Base-by-base conservation (phyloP, 2,888 invertebrate species). In the Drosophila demipolita region DNA sequence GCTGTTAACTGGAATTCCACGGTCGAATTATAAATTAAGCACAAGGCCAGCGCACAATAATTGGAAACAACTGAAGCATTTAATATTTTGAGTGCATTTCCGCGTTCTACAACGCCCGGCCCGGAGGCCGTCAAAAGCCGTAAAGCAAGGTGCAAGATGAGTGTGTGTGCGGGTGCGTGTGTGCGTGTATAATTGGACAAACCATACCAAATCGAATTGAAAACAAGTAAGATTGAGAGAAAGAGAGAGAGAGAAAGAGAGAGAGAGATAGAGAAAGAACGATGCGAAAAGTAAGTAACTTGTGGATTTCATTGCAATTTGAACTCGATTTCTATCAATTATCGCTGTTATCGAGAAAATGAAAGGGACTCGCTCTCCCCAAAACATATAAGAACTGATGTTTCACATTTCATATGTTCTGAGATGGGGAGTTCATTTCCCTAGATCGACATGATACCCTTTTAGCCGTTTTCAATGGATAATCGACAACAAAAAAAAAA, bases 21-120 rank as follows among this genome's bases (percentile, higher is more conserved):
- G 33, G 60, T 45, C 72, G 80, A 64, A 83, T 87, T 81, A 87
- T 89, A 82, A 89, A 81, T 90, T 81, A 89, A 90, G 87, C 84
- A 74, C 53, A 78, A 83, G 87, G 64, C 74, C 57, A 57, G 36
- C 52, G 70, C 67, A 66, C 76, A 88, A 88, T 88, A 86, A 88
- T 86, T 86, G 88, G 87, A 80, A 86, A 75, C 88, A 82, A 75
- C 88, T 84, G 88, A 88, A 82, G 89, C 91, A 89, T 91, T 91
- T 90, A 91, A 91, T 91, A 89, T 90, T 89, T 91, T 91, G 90
- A 91, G 91, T 91, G 90, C 83, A 88, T 84, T 87, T 90, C 81
- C 83, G 87, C 88, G 91, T 90, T 70, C 67, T 76, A 67, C 66
- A 72, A 33, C 23, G 23, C 23, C 23, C 23, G 23, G 1, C 12